These are phyloP conservation scores for Drosophila mimetica DNA, from an alignment of 2,888 invertebrate genomes.

Conservation along the genomic window DNA sequence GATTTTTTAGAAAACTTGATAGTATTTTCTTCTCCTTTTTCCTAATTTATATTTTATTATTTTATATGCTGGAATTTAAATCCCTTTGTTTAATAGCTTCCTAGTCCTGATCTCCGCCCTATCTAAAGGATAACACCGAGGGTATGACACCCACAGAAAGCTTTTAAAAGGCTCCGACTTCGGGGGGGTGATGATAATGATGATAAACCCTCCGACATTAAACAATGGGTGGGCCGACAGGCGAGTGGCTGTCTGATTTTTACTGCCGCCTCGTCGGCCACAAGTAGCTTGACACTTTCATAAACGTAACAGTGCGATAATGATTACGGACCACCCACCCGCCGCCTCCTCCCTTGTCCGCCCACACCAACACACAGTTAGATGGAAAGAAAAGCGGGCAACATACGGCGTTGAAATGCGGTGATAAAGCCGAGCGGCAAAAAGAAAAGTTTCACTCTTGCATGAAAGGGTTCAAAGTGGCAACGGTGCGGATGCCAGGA, in stretches of 20 bases:
- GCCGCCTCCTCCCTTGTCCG: not conserved
- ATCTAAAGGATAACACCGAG: conserved; percentile 6
- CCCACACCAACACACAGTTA: conserved; percentile 18
- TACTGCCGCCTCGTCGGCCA: conserved; percentile 74
- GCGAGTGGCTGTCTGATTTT: conserved; percentile 69
- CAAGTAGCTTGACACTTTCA: conserved; percentile 82
- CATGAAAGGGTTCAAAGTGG: conserved; percentile 75
- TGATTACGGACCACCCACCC: conserved; percentile 71
- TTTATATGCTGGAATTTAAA: conserved; percentile 4
- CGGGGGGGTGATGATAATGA: conserved; percentile 55
- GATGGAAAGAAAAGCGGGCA: conserved; percentile 39
- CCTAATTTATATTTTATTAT: conserved; percentile 15
- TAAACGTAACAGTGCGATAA: conserved; percentile 82
- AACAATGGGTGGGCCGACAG: conserved; percentile 71
- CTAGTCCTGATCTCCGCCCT: conserved; percentile 10
- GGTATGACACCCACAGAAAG: conserved; percentile 27
- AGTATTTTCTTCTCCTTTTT: not conserved
- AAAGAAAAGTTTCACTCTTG: conserved; percentile 65
- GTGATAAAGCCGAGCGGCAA: conserved; percentile 58
- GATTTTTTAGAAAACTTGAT: too few relatives aligned
- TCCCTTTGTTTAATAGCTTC: conserved; percentile 22
- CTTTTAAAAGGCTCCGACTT: conserved; percentile 24
- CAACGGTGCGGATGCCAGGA: conserved; percentile 43
- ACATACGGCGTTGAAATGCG: conserved; percentile 74
- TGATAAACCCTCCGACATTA: conserved; percentile 73